Base-by-base conservation (phyloP, 2,888 invertebrate genomes). In the Xanthostigma xanthostigma region DNA sequence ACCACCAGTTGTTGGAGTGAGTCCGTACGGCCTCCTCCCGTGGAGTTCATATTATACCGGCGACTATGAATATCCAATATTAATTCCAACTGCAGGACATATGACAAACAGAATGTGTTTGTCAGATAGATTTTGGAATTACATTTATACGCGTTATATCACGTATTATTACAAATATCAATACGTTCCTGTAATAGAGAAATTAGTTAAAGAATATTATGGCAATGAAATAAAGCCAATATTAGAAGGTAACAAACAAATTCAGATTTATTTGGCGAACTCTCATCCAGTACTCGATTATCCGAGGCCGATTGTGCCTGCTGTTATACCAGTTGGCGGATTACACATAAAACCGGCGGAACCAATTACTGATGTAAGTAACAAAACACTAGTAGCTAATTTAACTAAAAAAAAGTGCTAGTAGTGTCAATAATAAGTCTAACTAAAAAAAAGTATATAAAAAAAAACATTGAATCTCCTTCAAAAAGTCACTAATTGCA, bases 301-400 rank as follows among this genome's bases (percentile, higher is more conserved):
- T 49, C 57, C 63, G 2, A 58, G 59, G 53, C 54, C 61, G 0
- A 47, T 63, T n/a, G 54, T 64, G 8, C 64, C 65, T 8, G 63
- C 65, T 53, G 59, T 65, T 42, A 63, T 65, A 36, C 59, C 63
- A 17, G 61, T 64, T 33, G 65, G 63, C 27, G 65, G 65, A 17
- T 49, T 65, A 17, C 66, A 67, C 46, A 56, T 60, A 3, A 54
- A 55, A 50, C 50, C 56, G 40, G 45, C 56, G 1, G 56, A 59
- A 52, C 13, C 45, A 13, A 49, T 66, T 50, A 60, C 63, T 34
- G 49, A 58, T 48, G 62, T 62, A 55, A 50, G 55, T 53, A 39
- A 11, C 6, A 27, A 27, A 27, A 27, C 17, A 27, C 3, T 6
- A 1, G 27, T 27, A 27, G 27, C 27, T 27, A 6, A 6, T 27